Percentiles rank a stretch among this genome's conserved stretches.
Conservation (phyloP, 2,888 invertebrate species). For the Agrypnus murinus region DNA sequence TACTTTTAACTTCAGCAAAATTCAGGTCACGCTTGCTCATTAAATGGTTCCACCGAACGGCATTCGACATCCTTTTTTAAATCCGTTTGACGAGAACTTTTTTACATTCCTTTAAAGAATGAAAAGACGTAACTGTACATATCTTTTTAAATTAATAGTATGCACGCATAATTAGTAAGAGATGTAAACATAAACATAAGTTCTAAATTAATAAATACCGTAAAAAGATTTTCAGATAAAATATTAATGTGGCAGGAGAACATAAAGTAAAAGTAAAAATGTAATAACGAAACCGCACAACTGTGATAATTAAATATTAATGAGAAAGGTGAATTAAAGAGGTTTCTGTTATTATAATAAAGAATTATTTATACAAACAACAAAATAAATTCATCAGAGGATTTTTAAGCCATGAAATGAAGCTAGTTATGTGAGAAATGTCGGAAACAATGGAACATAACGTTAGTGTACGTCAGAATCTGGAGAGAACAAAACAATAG, state of each 20-base stretch:
- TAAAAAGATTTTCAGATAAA: too few species aligned
- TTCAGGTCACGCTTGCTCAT: conserved; percentile 32
- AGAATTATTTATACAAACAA: too few species aligned
- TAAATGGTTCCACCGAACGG: conserved; percentile 27
- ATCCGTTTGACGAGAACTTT: conserved; percentile 26
- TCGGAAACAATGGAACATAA: neutral
- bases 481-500: neutral
- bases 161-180: conserved; percentile 30
- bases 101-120: conserved; percentile 24
- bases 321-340: neutral
- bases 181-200: conserved; percentile 2
- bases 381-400: too few species aligned
- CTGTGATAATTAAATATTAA: neutral
- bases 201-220: neutral
- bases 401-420: neutral
- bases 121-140: conserved; percentile 31
- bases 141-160: conserved; percentile 20
- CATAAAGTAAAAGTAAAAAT: conserved; percentile 10
- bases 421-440: conserved; percentile 5
- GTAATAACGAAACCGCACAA: neutral
- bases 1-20: neutral
- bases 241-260: too few species aligned
- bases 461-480: neutral
- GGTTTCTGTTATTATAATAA: too few species aligned
- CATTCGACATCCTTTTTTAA: conserved; percentile 37